phyloP scores from a whole-genome alignment of 2,113 vertebrate species.

The Sorex araneus region DNA sequence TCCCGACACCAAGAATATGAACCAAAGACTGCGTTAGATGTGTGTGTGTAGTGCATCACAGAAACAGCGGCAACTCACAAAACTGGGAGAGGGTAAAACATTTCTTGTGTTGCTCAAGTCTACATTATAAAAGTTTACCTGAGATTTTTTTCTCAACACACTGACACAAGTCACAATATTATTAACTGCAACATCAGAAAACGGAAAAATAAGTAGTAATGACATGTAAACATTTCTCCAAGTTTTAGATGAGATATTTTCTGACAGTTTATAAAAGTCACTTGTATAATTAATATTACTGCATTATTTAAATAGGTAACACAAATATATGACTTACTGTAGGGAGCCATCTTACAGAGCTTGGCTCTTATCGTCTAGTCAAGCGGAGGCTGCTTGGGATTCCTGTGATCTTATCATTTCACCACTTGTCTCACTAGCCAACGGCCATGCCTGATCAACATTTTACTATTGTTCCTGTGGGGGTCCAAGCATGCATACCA shows the following conservation, averaged over 20 bases:
- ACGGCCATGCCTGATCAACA: no score
- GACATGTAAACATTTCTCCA: constrained; percentile 62
- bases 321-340: not conserved
- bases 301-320: not conserved
- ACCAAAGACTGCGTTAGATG: no score
- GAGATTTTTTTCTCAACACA: constrained; percentile 72
- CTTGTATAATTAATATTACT: not conserved
- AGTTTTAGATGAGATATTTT: constrained; percentile 67
- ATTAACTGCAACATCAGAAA: constrained; percentile 64
- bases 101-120: not conserved
- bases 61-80: no score
- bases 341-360: no score
- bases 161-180: constrained; percentile 71
- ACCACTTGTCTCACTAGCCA: no score
- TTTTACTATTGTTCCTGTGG: no score
- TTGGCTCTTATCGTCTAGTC: no score
- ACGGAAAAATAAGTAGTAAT: not conserved
- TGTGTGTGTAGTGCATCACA: no score
- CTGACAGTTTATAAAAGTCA: constrained; percentile 52
- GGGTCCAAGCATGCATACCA: no score
- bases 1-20: no score
- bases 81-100: not conserved
- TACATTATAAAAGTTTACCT: constrained; percentile 30
- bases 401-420: no score
- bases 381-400: no score